phyloP scores from a whole-genome alignment of 2,797 vertebrate genomes.

The Vultur gryphus region DNA sequence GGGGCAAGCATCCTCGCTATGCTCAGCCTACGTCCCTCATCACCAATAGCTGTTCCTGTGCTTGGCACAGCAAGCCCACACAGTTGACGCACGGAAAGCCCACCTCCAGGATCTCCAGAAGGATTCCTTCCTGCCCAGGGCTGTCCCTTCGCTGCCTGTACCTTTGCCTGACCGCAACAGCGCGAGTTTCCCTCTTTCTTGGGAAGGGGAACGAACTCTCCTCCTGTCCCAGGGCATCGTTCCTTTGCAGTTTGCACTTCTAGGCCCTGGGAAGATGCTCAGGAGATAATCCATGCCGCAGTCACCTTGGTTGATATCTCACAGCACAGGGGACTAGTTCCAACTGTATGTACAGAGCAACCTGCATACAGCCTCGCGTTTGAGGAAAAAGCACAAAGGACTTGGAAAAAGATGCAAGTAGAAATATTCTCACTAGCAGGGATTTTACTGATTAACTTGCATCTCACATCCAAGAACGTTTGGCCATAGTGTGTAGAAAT shows the following conservation, averaged over 20 bases:
- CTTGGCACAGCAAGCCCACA: neutral
- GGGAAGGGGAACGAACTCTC: neutral
- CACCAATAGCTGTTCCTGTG: neutral
- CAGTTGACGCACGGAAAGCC: neutral
- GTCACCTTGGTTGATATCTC: neutral
- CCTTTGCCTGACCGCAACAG: neutral
- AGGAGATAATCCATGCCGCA: neutral
- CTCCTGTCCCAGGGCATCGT: neutral
- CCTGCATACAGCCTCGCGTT: fast-evolving
- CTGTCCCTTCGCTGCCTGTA: neutral
- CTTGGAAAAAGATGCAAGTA: neutral
- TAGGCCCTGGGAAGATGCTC: neutral
- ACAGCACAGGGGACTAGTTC: too few relatives aligned
- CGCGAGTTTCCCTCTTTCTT: neutral
- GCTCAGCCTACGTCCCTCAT: neutral
- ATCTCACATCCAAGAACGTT: fast-evolving
- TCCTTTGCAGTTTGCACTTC: neutral
- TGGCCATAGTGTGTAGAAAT: neutral
- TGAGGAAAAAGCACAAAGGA: neutral
- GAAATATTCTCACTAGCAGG: neutral
- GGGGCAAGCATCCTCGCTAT: neutral
- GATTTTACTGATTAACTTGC: neutral
- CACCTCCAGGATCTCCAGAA: neutral
- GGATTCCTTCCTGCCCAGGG: neutral
- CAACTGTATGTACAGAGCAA: neutral